Evolutionary conservation across 2,113 vertebrate genomes (phyloP).

Genomic region (Macroglossus sobrinus): DNA sequence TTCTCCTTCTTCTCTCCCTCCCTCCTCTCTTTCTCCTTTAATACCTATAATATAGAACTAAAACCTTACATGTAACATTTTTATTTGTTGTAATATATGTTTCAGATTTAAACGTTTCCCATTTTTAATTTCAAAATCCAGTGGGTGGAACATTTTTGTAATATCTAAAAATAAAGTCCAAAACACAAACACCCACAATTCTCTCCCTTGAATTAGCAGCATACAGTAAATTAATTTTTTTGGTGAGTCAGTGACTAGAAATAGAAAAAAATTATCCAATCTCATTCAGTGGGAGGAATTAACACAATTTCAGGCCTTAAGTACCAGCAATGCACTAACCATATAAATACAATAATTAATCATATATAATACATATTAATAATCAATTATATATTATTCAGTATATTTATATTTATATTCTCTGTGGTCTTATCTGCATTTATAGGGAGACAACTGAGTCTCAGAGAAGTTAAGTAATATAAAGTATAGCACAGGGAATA

Average conservation of each 20-base stretch:
- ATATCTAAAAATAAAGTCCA: constrained; percentile 69
- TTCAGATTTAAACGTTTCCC: constrained; percentile 57
- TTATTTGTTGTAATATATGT: constrained; percentile 38
- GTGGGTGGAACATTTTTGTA: constrained; percentile 64
- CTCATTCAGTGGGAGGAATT: not conserved
- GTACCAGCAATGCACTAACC: not conserved
- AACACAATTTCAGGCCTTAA: not conserved
- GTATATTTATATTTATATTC: not conserved
- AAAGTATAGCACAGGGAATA: too few species aligned
- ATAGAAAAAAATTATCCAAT: constrained; percentile 27
- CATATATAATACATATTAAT: not conserved
- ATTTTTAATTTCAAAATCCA: constrained; percentile 60
- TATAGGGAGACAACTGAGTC: not conserved
- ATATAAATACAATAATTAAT: not conserved
- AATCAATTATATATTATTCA: not conserved
- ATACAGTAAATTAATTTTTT: constrained; percentile 39
- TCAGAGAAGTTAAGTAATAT: not conserved
- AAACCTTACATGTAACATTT: constrained; percentile 21
- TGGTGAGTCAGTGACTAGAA: constrained; percentile 50
- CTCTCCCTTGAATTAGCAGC: constrained; percentile 13
- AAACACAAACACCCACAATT: constrained; percentile 69
- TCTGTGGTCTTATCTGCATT: not conserved
- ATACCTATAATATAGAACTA: not conserved
- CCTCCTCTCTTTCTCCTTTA: not conserved
- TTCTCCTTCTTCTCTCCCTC: too few species aligned